Evolutionary conservation across 1,140 invertebrate species (phyloP).

Genomic region (Danaus plexippus): DNA sequence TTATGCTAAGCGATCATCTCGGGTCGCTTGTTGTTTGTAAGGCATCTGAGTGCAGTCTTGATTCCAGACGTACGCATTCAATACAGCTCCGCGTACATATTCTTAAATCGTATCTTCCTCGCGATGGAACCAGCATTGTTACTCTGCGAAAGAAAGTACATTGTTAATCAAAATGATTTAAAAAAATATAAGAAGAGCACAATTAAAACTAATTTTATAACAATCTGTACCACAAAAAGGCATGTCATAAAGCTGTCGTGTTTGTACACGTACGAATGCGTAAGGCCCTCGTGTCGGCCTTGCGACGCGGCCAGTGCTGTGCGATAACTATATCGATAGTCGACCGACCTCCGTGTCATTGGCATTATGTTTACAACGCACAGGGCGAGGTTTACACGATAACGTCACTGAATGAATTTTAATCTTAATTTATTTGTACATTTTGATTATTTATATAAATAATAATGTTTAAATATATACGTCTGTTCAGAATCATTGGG

Average conservation of each 20-base stretch:
- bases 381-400: conserved; percentile 42
- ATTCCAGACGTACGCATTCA: conserved; percentile 20
- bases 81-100: conserved; percentile 32
- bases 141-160: conserved; percentile 41
- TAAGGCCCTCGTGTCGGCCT: conserved; percentile 53
- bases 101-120: conserved; percentile 28
- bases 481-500: background rate
- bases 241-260: conserved; percentile 32
- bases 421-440: conserved; percentile 5
- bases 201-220: conserved; percentile 7
- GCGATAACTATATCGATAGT: conserved; percentile 53
- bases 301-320: conserved; percentile 56
- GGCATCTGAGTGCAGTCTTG: conserved; percentile 56
- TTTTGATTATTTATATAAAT: background rate
- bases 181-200: conserved; percentile 2
- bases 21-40: conserved; percentile 48
- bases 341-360: conserved; percentile 60
- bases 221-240: too few species aligned
- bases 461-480: conserved; percentile 8
- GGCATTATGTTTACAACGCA: conserved; percentile 59
- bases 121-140: conserved; percentile 49
- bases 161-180: conserved; percentile 3
- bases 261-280: conserved; percentile 49
- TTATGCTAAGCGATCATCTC: conserved; percentile 45
- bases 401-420: conserved; percentile 31